Percentiles rank a stretch among this genome's conserved stretches.
phyloP scores from a whole-genome alignment of 2,797 vertebrate species.

The Melanotaenia nigrans region DNA sequence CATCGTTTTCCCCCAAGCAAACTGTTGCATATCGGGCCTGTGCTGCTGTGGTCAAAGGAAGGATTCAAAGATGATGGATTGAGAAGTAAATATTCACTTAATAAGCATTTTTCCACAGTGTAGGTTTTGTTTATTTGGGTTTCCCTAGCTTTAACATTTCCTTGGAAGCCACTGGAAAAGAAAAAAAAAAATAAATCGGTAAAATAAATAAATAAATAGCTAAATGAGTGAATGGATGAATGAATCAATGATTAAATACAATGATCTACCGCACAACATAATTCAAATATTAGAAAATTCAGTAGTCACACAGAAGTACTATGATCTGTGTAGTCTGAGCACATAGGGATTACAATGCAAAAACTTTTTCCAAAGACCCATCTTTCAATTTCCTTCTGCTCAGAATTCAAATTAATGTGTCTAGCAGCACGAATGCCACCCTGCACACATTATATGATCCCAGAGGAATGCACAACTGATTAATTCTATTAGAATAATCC shows the following conservation, averaged over 20 bases:
- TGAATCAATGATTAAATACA: not conserved
- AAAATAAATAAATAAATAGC: not conserved
- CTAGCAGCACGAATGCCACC: conserved; percentile 41
- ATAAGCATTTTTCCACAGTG: not conserved
- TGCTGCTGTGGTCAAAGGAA: not conserved
- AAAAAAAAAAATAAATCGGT: not conserved
- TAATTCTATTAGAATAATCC: conserved; percentile 49
- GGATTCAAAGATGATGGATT: not conserved
- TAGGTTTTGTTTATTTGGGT: not conserved
- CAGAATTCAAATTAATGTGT: conserved; percentile 36
- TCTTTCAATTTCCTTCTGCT: conserved; percentile 27
- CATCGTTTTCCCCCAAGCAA: conserved; percentile 19
- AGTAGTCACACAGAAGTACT: not conserved
- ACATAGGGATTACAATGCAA: not conserved
- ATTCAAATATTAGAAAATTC: not conserved
- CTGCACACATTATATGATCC: conserved; percentile 21
- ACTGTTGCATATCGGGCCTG: conserved; percentile 17
- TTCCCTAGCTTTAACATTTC: not conserved
- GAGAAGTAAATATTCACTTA: not conserved
- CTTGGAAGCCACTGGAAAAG: not conserved
- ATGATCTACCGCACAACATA: not conserved
- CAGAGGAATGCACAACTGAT: conserved; percentile 39
- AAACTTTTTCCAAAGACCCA: conserved; percentile 5
- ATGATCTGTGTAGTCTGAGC: not conserved
- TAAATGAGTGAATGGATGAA: too few relatives aligned